Evolutionary conservation across 2,888 invertebrate genomes (phyloP).

Genomic region (Pristionchus japonicus): DNA sequence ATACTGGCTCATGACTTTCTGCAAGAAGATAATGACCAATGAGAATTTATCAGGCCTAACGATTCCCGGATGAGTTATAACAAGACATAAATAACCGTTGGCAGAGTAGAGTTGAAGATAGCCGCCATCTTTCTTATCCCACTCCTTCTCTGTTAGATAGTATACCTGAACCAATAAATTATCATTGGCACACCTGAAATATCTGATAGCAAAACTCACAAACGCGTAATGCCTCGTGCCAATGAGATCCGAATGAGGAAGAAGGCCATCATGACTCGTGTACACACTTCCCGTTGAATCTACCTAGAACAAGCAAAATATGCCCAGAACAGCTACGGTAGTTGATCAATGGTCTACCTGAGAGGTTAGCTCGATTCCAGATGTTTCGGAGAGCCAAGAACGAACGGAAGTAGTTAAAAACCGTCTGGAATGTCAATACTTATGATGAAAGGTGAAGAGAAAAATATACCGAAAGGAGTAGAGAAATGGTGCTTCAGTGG

Average conservation of each 20-base stretch:
- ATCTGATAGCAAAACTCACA: neutral
- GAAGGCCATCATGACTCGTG: conserved; percentile 22
- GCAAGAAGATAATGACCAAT: neutral
- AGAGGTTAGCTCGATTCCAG: conserved; percentile 6
- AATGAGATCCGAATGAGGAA: conserved; percentile 39
- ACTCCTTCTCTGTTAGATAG: conserved; percentile 26
- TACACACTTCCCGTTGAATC: conserved; percentile 37
- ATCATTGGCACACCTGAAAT: neutral
- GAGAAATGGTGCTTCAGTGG: neutral
- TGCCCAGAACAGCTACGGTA: neutral
- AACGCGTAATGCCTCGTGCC: conserved; percentile 27
- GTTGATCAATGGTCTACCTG: neutral
- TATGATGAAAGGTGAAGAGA: neutral
- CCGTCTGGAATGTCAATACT: neutral
- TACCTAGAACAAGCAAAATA: neutral
- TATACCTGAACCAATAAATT: neutral
- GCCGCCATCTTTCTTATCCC: neutral
- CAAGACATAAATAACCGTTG: neutral
- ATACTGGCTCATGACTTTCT: neutral
- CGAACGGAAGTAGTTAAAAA: neutral
- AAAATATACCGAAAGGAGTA: conserved; percentile 19
- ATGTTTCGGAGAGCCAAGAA: conserved; percentile 3
- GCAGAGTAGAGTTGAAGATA: conserved; percentile 29
- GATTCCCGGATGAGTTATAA: neutral
- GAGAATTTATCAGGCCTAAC: neutral